phyloP scores from a whole-genome alignment of 1,140 invertebrate genomes.

The Anoplolepis gracilipes region DNA sequence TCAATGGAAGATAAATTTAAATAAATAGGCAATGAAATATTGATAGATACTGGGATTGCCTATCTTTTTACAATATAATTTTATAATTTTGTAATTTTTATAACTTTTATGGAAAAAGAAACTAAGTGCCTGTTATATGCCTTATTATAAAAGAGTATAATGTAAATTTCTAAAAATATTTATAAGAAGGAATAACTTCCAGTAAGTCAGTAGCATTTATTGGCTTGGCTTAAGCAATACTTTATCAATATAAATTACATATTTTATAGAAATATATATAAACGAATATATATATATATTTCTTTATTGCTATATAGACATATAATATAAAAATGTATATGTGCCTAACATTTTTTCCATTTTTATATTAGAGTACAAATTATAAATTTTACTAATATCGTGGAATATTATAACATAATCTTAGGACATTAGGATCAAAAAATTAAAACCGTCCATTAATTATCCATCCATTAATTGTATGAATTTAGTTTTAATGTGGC shows the following conservation, averaged over 20 bases:
- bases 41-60: not conserved
- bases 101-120: slow-evolving; percentile 3
- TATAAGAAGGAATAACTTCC: slow-evolving; percentile 37
- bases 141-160: slow-evolving; percentile 14
- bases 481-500: slow-evolving; percentile 54
- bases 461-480: slow-evolving; percentile 20
- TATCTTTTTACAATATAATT: slow-evolving; percentile 9
- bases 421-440: slow-evolving; percentile 62
- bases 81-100: slow-evolving; percentile 10
- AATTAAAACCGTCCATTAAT: slow-evolving; percentile 68
- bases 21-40: slow-evolving; percentile 18
- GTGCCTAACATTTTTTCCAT: slow-evolving; percentile 55
- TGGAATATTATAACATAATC: slow-evolving; percentile 1
- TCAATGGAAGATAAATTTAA: slow-evolving; percentile 25
- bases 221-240: slow-evolving; percentile 15
- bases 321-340: slow-evolving; percentile 28
- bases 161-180: slow-evolving; percentile 23
- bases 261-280: slow-evolving; percentile 65
- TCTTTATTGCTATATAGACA: slow-evolving; percentile 38
- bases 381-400: slow-evolving; percentile 6
- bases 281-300: slow-evolving; percentile 53
- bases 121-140: slow-evolving; percentile 48
- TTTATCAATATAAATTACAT: slow-evolving; percentile 21
- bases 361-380: slow-evolving; percentile 66
- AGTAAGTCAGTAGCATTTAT: slow-evolving; percentile 24